phyloP scores from a whole-genome alignment of 2,797 vertebrate genomes.

The Avahi laniger region DNA sequence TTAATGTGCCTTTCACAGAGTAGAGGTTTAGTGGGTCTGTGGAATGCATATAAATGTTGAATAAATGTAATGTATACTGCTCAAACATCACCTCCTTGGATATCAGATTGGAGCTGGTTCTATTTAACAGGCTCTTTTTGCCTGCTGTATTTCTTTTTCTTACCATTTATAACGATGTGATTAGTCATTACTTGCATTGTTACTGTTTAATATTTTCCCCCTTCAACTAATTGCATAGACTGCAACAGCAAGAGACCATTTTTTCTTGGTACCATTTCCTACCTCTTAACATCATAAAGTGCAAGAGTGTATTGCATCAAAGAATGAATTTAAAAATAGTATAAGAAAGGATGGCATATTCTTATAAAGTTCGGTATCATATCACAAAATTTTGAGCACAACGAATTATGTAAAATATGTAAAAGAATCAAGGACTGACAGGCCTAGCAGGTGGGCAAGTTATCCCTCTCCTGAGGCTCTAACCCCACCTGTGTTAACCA shows the following conservation, averaged over 20 bases:
- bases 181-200: neutral
- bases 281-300: neutral
- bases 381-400: neutral
- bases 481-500: neutral
- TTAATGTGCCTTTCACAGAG: neutral
- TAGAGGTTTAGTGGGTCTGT: neutral
- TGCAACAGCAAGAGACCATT: neutral
- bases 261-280: neutral
- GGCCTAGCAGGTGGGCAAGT: rapidly evolving
- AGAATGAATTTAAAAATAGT: neutral
- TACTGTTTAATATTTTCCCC: neutral
- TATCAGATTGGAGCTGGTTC: neutral
- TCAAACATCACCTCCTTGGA: neutral
- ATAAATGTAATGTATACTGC: neutral
- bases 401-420: neutral
- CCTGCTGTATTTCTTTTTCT: neutral
- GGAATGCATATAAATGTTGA: neutral
- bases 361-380: neutral
- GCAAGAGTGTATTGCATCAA: neutral
- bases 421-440: neutral
- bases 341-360: neutral
- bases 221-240: neutral
- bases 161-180: neutral
- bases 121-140: neutral
- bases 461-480: neutral